Conservation (phyloP, 2,113 vertebrate genomes). For the Microcebus murinus region DNA sequence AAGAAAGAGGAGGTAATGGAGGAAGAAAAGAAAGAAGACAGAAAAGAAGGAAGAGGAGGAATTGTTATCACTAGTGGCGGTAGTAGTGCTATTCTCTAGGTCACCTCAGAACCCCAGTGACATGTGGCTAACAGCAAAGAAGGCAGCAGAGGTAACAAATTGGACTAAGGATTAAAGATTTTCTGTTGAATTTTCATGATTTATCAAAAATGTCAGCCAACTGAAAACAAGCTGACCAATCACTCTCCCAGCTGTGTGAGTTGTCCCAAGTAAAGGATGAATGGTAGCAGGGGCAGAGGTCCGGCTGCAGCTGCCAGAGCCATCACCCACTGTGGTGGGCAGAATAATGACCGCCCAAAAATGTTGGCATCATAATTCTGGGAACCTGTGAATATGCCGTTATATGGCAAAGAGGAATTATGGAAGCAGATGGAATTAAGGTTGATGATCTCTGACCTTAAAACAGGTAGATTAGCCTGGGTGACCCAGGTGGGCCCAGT, state of each 20-base stretch:
- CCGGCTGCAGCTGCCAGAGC: neutral
- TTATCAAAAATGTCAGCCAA: neutral
- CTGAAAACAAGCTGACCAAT: neutral
- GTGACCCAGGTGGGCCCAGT: neutral
- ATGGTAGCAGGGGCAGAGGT: neutral
- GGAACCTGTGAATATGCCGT: neutral
- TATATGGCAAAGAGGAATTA: neutral
- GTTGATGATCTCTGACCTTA: neutral
- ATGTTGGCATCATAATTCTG: neutral
- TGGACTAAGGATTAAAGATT: neutral
- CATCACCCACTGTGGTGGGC: fast-evolving
- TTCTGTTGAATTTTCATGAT: neutral
- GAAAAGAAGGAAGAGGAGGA: neutral
- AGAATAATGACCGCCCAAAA: neutral
- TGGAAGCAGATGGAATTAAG: neutral
- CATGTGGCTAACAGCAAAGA: neutral
- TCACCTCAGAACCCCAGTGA: neutral
- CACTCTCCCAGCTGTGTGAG: neutral
- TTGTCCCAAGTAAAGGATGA: neutral
- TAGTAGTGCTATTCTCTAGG: neutral
- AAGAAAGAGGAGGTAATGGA: neutral
- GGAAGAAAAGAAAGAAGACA: neutral
- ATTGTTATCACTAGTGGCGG: fast-evolving
- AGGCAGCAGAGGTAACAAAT: neutral
- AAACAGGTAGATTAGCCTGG: neutral